phyloP scores from a whole-genome alignment of 64 coral and sea anemone genomes.

The Porites australiensis region DNA sequence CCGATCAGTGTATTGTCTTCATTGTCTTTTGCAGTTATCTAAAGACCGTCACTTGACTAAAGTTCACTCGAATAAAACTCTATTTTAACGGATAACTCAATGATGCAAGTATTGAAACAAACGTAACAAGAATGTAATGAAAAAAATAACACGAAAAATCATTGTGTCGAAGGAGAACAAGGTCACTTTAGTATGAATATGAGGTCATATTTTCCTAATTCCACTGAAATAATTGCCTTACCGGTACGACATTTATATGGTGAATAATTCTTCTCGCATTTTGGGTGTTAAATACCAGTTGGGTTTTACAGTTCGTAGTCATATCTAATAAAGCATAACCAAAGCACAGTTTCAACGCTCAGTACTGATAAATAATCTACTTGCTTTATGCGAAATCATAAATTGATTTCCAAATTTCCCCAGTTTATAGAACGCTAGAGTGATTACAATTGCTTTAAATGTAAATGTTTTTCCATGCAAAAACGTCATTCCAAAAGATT shows the following conservation, averaged over 20 bases:
- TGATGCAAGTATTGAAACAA: not conserved
- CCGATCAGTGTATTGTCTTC: too few species aligned
- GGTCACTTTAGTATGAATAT: not conserved
- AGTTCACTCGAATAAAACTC: too few species aligned
- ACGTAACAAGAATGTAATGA: not conserved
- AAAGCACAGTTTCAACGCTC: not conserved
- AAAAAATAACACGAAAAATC: not conserved
- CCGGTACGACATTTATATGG: not conserved
- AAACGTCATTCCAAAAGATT: too few species aligned
- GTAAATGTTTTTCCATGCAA: too few species aligned
- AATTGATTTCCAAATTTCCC: not conserved
- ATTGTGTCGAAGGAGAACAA: not conserved
- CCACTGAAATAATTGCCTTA: not conserved
- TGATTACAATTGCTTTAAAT: too few species aligned
- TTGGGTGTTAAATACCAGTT: not conserved
- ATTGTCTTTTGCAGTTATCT: too few species aligned
- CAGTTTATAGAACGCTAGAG: too few species aligned
- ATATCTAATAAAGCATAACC: conserved; percentile 31
- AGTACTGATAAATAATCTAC: not conserved
- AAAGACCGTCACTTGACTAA: too few species aligned
- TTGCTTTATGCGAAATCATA: not conserved
- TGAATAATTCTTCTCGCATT: not conserved
- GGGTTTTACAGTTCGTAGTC: conserved; percentile 2
- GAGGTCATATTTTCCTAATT: not conserved
- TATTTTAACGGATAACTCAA: too few species aligned